Base-by-base conservation (phyloP, 2,113 vertebrate genomes). In the Oreotrochilus melanogaster region DNA sequence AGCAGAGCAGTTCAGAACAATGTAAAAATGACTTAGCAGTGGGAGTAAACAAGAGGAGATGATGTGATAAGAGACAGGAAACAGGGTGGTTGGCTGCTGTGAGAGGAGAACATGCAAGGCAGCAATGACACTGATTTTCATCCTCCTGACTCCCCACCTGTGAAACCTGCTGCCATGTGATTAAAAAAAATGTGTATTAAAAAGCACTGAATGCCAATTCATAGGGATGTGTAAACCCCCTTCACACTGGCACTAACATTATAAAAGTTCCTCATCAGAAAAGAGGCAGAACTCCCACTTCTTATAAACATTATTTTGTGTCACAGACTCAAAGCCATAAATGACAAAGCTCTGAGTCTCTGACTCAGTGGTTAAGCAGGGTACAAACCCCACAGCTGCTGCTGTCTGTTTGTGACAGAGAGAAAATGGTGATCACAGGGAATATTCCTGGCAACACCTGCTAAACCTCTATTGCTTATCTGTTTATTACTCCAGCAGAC, bases 161-260 rank as follows among this genome's bases (percentile, higher is more conserved):
- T 31, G 23, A 35, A 33, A 31, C 25, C 35, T 65, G 7, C 14
- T 78, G 45, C 57, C 23, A 15, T 3, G 14, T 1, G 28, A 42
- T 0, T 45, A 25, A 22, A 31, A 18, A 69, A 62, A 0, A 2
- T 37, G 35, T 37, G 14, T 21, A 24, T 22, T 19, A 18, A 1
- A 31, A 76, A 78, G 39, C 31, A 35, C 66, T 28, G 13, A 15
- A 31, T 1, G 8, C 14, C 53, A 74, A 1, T 11, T 21, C 8
- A 3, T 10, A 75, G 54, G 31, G 33, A 82, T 13, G 4, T 18
- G 13, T 66, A 88, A 76, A 64, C 28, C 50, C 28, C 28, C 50
- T 31, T 50, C 10, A 8, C 0, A 0, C 1, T 57, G 47, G 21
- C 47, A 88, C 16, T 39, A 50, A 8, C 45, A 42, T 25, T n/a